Evolutionary conservation across 1,140 invertebrate genomes (phyloP), one percentile per base, ranked within the genome.

Genomic region (Trichonephila clavipes): DNA sequence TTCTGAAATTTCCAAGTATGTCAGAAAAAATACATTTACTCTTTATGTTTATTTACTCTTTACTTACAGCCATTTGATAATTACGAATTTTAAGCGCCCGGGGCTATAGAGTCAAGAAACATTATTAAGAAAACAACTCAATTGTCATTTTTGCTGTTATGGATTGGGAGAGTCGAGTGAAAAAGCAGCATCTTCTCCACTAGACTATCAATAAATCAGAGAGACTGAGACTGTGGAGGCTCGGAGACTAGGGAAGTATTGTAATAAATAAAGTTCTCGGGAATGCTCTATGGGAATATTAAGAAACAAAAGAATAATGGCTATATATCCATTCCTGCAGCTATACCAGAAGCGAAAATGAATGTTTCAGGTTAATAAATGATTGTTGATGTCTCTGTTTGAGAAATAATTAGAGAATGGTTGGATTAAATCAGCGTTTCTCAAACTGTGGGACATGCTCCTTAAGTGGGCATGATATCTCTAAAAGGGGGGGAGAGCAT

Each of bases 261-360:
- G 24, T 66, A 66, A 88, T 88, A 88, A 88, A 88, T 88, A 88
- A 88, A 88, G 86, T 66, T 88, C 86, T 88, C 24, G 21, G 12
- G 58, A 59, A 85, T 85, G 58, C 83, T 85, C 83, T 34, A 19
- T 28, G 44, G 83, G 83, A 51, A 85, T 85, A 85, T 85, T 58
- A 85, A 51, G 51, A 28, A 51, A 58, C 83, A 21, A n/a, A 61
- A 24, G 83, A 85, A 85, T 58, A 85, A 85, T 51, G 83, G 24
- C 83, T 58, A 7, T 28, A 66, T 66, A 24, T 69, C 66, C 7
- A 40, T 40, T 77, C 28, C 34, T 28, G 16, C 72, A 77, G 34
- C 6, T 64, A 21, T 21, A 2, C 62, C 62, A 64, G 18, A 64
- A 64, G 16, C 16, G 62, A 7, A 51, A 64, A 64, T 64, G 21